Conservation (phyloP, 1,140 invertebrate species). For the Diorhabda sublineata region DNA sequence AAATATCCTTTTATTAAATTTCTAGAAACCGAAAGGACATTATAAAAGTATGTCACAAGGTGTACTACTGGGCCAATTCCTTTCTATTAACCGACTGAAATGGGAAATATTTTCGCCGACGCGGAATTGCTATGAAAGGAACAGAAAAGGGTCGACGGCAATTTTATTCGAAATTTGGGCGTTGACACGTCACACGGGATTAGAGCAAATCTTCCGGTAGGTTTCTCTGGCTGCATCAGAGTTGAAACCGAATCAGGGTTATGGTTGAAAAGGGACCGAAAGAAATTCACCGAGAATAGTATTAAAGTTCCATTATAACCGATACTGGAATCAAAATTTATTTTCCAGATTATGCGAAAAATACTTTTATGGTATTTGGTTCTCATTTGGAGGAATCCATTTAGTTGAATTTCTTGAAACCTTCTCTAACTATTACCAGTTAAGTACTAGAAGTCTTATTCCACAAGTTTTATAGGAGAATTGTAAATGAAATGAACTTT, state of each 20-base stretch:
- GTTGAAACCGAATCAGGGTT: conserved; percentile 1
- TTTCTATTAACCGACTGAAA: no score
- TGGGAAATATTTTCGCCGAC: neutral
- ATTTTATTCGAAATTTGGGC: conserved; percentile 2
- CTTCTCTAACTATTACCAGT: no score
- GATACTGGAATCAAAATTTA: neutral
- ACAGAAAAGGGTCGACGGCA: conserved; percentile 1
- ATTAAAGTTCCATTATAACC: conserved; percentile 1
- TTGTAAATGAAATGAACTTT: no score
- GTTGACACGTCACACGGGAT: conserved; percentile 1
- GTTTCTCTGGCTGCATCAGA: neutral
- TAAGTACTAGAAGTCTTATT: no score
- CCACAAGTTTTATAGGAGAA: no score
- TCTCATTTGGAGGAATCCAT: no score
- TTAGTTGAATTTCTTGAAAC: no score
- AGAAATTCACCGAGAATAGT: conserved; percentile 2
- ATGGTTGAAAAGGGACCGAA: neutral
- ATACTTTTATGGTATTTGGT: no score
- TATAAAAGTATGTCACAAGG: no score
- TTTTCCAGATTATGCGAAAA: neutral
- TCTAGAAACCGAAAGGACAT: no score
- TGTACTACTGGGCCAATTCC: no score
- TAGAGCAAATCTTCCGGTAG: conserved; percentile 1
- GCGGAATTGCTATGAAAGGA: neutral
- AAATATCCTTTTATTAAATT: no score